These are phyloP conservation scores for Steinernema hermaphroditum DNA, from an alignment of 2,888 invertebrate species.

Conservation along the genomic window DNA sequence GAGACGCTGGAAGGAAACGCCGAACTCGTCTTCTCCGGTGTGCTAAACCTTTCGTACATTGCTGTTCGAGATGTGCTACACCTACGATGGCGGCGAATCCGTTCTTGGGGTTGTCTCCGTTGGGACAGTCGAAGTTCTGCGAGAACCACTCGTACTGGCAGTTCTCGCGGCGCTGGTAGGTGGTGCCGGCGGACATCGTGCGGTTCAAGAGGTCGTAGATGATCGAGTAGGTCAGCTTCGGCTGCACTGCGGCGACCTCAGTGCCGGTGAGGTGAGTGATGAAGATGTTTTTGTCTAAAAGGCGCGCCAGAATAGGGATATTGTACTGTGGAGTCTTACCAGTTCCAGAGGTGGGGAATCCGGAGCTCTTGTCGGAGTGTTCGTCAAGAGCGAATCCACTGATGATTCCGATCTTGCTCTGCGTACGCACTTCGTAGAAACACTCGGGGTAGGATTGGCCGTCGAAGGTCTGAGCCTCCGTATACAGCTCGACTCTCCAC, in stretches of 20 bases:
- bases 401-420: conserved; percentile 49
- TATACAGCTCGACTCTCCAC: conserved; percentile 45
- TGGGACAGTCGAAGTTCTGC: conserved; percentile 52
- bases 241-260: neutral
- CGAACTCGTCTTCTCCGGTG: conserved; percentile 56
- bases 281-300: conserved; percentile 43
- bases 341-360: neutral
- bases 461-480: conserved; percentile 5
- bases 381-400: conserved; percentile 45
- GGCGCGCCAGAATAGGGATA: neutral
- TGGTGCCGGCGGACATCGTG: conserved; percentile 41
- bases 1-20: conserved; percentile 55
- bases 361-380: neutral
- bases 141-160: conserved; percentile 49
- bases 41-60: conserved; percentile 33
- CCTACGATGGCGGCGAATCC: conserved; percentile 32
- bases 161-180: conserved; percentile 42
- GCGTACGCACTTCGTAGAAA: conserved; percentile 44
- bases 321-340: neutral
- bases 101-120: conserved; percentile 27
- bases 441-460: conserved; percentile 34
- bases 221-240: conserved; percentile 31
- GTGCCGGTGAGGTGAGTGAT: conserved; percentile 44
- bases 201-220: conserved; percentile 25
- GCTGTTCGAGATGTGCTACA: conserved; percentile 14